Evolutionary conservation across 1,140 invertebrate genomes (phyloP).

Genomic region (Drosophila ercepeae): DNA sequence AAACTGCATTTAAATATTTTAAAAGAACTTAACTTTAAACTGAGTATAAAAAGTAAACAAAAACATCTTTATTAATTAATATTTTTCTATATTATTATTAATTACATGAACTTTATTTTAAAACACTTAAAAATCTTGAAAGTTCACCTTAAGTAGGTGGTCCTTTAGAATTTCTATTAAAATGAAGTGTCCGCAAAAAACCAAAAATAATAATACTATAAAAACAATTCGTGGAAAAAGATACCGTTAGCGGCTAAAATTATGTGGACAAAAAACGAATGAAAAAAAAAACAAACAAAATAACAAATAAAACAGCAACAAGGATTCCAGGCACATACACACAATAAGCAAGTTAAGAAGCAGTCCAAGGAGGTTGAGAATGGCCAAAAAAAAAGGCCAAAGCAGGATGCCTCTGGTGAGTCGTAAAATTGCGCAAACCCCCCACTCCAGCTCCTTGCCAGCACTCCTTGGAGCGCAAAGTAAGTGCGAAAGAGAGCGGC

Average conservation of each 20-base stretch:
- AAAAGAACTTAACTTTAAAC: no score
- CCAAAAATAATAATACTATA: conserved; percentile 35
- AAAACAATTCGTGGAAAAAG: conserved; percentile 25
- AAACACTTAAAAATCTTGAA: not conserved
- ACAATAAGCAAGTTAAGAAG: conserved; percentile 49
- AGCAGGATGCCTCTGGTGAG: conserved; percentile 58
- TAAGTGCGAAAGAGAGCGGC: not conserved
- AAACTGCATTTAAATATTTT: no score
- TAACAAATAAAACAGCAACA: conserved; percentile 38
- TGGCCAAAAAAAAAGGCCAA: not conserved
- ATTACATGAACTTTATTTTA: not conserved
- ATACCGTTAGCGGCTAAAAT: conserved; percentile 29
- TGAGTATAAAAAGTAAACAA: no score
- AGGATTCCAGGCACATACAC: conserved; percentile 55
- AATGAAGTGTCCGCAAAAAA: not conserved
- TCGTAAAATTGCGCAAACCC: conserved; percentile 71
- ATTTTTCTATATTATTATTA: not conserved
- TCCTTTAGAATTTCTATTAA: conserved; percentile 26
- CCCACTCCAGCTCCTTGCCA: conserved; percentile 22
- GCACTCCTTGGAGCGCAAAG: conserved; percentile 19
- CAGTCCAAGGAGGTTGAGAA: conserved; percentile 3
- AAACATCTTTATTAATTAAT: no score
- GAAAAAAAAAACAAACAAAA: conserved; percentile 21
- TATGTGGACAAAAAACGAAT: conserved; percentile 4
- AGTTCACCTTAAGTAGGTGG: not conserved